Conservation (phyloP, 2,888 invertebrate genomes). For the Coleophora deauratella region DNA sequence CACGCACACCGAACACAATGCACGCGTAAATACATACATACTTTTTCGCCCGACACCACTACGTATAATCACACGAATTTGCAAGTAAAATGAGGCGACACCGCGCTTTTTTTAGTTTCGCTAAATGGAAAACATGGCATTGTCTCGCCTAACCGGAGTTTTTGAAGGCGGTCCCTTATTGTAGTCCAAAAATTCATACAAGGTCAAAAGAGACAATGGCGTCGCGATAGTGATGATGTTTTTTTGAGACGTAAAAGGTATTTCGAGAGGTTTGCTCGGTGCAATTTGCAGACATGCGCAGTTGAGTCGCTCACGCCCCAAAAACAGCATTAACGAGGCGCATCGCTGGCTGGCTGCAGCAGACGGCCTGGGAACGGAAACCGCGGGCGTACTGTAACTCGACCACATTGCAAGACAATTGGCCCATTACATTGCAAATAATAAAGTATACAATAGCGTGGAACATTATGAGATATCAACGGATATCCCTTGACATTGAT, state of each 20-base stretch:
- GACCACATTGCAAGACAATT: constrained; percentile 32
- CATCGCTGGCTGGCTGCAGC: constrained; percentile 29
- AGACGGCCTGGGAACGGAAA: constrained; percentile 58
- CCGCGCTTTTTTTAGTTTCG: constrained; percentile 58
- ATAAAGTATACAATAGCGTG: no score
- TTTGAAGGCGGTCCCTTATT: constrained; percentile 23
- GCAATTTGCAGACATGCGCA: constrained; percentile 66
- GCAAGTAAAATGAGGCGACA: constrained; percentile 63
- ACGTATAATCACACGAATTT: constrained; percentile 64
- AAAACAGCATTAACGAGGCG: constrained; percentile 61
- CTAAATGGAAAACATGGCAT: constrained; percentile 50
- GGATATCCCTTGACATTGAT: no score
- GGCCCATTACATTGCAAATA: constrained; percentile 11
- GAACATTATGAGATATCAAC: no score
- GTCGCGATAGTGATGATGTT: constrained; percentile 21
- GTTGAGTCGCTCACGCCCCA: constrained; percentile 66
- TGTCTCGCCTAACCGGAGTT: constrained; percentile 37
- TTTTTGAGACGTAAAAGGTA: constrained; percentile 12
- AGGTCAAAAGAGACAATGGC: constrained; percentile 35
- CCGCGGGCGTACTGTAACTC: constrained; percentile 32
- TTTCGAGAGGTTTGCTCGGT: constrained; percentile 31
- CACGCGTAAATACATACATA: constrained; percentile 62
- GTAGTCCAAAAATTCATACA: constrained; percentile 42
- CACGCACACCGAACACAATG: constrained; percentile 59
- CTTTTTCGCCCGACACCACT: constrained; percentile 53